A percentile compares a stretch with the other conserved stretches of the same genome.
Evolutionary conservation across 2,797 vertebrate genomes (phyloP).

Genomic region (Danionella dracula): DNA sequence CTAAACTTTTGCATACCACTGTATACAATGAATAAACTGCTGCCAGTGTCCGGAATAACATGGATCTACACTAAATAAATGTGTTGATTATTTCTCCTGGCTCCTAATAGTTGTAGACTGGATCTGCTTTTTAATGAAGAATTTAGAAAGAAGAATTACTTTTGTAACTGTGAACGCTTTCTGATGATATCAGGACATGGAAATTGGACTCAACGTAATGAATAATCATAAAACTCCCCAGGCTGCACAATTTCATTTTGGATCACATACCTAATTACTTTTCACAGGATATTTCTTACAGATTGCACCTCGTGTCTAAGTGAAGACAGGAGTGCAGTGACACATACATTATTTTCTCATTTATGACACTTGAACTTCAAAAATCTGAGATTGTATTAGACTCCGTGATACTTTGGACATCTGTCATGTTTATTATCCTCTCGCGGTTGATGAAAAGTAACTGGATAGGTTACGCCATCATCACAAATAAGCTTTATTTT

Average conservation of each 20-base stretch:
- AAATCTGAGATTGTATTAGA: neutral
- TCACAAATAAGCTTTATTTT: slow-evolving; percentile 26
- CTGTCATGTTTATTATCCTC: neutral
- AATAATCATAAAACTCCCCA: slow-evolving; percentile 51
- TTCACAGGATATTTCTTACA: slow-evolving; percentile 37
- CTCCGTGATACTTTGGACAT: neutral
- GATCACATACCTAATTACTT: slow-evolving; percentile 59
- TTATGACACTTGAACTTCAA: neutral
- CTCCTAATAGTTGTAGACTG: no score
- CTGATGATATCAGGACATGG: slow-evolving; percentile 57
- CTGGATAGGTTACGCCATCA: slow-evolving; percentile 6
- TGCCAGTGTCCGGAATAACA: no score
- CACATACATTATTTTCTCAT: slow-evolving; percentile 46
- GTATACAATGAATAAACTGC: no score
- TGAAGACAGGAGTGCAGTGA: no score
- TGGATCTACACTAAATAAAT: no score
- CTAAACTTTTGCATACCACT: no score
- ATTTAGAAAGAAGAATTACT: neutral
- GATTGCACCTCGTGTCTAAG: slow-evolving; percentile 25
- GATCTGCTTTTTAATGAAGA: no score
- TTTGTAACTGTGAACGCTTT: slow-evolving; percentile 5
- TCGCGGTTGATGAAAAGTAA: slow-evolving; percentile 34
- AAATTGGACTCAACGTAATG: slow-evolving; percentile 31
- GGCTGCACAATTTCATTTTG: slow-evolving; percentile 42
- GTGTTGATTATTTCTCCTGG: no score